Evolutionary conservation across 2,888 invertebrate genomes (phyloP), one percentile per base, ranked within the genome.

Genomic region (Xylota sylvarum): DNA sequence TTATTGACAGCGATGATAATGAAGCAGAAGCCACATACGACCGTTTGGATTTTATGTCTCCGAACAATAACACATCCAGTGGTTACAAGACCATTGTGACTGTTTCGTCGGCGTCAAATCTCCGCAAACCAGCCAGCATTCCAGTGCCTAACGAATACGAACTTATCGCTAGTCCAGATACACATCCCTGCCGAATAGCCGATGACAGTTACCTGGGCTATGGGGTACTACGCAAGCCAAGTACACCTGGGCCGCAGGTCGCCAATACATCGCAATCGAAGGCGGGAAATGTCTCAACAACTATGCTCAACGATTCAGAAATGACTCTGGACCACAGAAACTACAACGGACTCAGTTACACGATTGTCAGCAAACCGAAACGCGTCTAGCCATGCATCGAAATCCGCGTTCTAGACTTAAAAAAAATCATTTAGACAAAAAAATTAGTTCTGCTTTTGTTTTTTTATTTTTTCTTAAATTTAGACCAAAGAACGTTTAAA

Each of bases 291-390:
- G 86, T 86, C 65, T 86, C 86, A 46, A 82, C 82, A 43, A 83
- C 81, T 70, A 88, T 88, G 72, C 81, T 70, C 76, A 89, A 87
- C 79, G 91, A 91, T 64, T 89, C 91, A 17, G 93, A 86, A 30
- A 82, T 77, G 77, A 55, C 94, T 89, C 93, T 96, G 40, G 94
- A 94, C 90, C 96, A 96, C 90, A 95, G 95, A 90, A 94, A 94
- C 89, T 95, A 95, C 89, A 97, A 96, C 90, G 95, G 96, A 73
- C 95, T 95, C 87, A 96, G 96, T 90, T 97, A 97, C 93, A 96
- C 97, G 85, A 94, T 97, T 90, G 96, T 97, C 77, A 96, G 96
- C 91, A 97, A 97, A 93, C 96, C 97, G 90, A 97, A 97, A 94
- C 94, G 95, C 93, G 96, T 97, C 92, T 97, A 94, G 92, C 35